A percentile compares a stretch with the other conserved stretches of the same genome.
Conservation (phyloP, 2,888 invertebrate genomes). For the Maniola hyperantus region DNA sequence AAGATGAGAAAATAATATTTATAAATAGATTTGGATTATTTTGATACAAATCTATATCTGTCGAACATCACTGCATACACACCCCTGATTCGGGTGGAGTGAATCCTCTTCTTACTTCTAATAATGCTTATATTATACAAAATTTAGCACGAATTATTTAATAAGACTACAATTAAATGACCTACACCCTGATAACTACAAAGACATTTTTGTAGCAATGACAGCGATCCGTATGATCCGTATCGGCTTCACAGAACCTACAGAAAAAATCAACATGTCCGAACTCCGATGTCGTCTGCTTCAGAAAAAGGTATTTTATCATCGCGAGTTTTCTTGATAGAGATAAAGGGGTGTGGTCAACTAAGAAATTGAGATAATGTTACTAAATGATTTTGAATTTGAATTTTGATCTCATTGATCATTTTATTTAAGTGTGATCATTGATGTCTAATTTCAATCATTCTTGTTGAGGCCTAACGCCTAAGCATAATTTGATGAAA, state of each 20-base stretch:
- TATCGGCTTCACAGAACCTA: conserved; percentile 82
- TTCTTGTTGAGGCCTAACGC: not conserved
- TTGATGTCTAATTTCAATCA: not conserved
- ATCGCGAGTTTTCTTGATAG: conserved; percentile 66
- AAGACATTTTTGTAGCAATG: conserved; percentile 82
- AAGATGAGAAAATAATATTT: conserved; percentile 83
- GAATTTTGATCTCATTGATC: conserved; percentile 47
- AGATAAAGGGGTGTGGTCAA: conserved; percentile 61
- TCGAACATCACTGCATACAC: conserved; percentile 78
- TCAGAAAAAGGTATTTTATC: conserved; percentile 71
- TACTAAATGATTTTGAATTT: conserved; percentile 17
- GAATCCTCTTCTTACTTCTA: conserved; percentile 75
- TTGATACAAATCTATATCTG: conserved; percentile 81
- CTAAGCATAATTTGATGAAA: too few relatives aligned
- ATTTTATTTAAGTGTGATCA: not conserved
- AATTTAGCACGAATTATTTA: conserved; percentile 75
- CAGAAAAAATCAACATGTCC: conserved; percentile 82
- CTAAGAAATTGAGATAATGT: conserved; percentile 60
- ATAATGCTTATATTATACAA: conserved; percentile 66
- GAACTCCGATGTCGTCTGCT: conserved; percentile 60
- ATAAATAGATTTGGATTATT: conserved; percentile 83
- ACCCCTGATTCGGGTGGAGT: conserved; percentile 79
- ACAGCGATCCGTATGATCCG: conserved; percentile 80
- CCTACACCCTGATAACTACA: conserved; percentile 82
- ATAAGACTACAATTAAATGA: conserved; percentile 77